Evolutionary conservation across 2,797 vertebrate genomes (phyloP), one percentile per base, ranked within the genome.

Genomic region (Spondyliosoma cantharus): DNA sequence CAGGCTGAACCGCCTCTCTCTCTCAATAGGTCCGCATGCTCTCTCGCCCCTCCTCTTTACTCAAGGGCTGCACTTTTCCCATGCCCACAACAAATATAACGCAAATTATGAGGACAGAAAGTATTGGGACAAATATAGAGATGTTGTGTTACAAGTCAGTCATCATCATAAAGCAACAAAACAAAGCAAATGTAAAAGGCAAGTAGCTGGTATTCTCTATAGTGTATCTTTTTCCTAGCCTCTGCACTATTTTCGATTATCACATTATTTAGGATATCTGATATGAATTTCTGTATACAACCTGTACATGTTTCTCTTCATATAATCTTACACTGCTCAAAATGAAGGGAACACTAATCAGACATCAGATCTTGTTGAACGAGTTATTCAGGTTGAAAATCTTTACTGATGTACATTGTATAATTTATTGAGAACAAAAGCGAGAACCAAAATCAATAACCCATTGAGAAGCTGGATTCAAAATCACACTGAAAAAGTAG

Each of bases 1-100:
- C 87, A 71, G 87, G 86, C 79, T 90, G 92, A 81, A 88, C 88
- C 91, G 91, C 92, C 94, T 93, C 91, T 86, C 88, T 85, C 89
- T 88, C 89, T 84, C 89, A 1, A 91, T 92, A 90, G 91, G 90
- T 86, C 90, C 68, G 68, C 80, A 82, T 59, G 84, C 88, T 89
- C 90, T 59, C 83, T 89, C 85, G 87, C 87, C 77, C 91, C 89
- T 87, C 86, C 90, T 87, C 90, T 79, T 89, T 85, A 87, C 86
- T 87, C 75, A 82, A 79, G 52, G 17, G 32, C 65, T 81, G 74
- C 79, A 76, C 82, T 81, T 85, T 75, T 80, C 78, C 70, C 81
- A 71, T 63, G 68, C 61, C 54, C 83, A 85, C 83, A 76, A 76
- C 81, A 87, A 71, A 46, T 46, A 46, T 5, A 46, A 7, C n/a